These are phyloP conservation scores for Eudyptes chrysolophus DNA, from an alignment of 2,113 vertebrate genomes.

Conservation along the genomic window DNA sequence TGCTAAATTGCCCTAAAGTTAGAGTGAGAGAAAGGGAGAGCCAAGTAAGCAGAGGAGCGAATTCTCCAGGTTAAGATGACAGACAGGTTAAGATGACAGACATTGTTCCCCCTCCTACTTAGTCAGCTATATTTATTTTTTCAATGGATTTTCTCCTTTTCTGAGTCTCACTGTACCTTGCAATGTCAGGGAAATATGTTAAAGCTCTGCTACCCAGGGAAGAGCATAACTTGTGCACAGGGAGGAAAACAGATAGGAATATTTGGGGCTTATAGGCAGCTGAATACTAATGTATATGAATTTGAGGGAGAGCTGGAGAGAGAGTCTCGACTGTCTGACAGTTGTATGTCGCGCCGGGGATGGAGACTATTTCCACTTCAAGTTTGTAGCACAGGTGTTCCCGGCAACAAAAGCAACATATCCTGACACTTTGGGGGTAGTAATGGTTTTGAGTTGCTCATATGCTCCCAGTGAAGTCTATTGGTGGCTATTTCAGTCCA, in stretches of 20 bases:
- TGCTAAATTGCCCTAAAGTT: background rate
- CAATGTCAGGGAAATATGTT: background rate
- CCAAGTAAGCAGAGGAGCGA: background rate
- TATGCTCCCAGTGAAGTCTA: background rate
- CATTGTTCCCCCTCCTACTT: background rate
- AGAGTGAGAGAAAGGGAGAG: background rate
- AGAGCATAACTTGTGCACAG: background rate
- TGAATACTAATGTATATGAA: background rate
- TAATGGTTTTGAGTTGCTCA: background rate
- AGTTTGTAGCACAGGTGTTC: background rate
- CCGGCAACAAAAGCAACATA: background rate
- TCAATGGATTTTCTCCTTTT: constrained; percentile 8
- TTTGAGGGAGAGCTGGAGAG: background rate
- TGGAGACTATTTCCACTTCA: background rate
- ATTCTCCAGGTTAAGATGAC: constrained; percentile 9
- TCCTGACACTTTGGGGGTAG: background rate
- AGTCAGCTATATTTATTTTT: background rate
- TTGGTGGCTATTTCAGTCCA: background rate
- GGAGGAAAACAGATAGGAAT: background rate
- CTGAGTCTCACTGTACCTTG: background rate
- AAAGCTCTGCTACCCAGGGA: background rate
- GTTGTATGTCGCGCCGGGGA: fast-evolving
- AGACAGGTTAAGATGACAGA: constrained; percentile 9
- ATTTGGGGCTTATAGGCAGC: background rate
- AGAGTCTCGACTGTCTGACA: background rate